phyloP scores from a whole-genome alignment of 1,140 invertebrate genomes.

The Drosophila prosaltans region DNA sequence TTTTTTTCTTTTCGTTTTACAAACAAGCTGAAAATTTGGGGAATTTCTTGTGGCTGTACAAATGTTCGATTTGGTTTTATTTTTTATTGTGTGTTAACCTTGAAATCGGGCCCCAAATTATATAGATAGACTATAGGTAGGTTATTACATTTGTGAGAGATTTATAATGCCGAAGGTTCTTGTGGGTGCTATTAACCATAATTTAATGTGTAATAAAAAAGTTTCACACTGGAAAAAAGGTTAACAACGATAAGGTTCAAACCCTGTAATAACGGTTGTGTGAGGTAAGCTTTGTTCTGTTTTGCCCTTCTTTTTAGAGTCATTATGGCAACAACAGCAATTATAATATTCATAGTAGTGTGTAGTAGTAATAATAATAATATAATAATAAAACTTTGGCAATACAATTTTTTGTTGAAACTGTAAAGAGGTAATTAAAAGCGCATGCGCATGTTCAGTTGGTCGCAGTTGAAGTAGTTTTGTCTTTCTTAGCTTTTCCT shows the following conservation, averaged over 20 bases:
- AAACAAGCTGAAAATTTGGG: slow-evolving; percentile 64
- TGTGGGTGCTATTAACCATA: slow-evolving; percentile 7
- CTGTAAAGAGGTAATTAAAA: slow-evolving; percentile 58
- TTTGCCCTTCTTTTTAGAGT: slow-evolving; percentile 18
- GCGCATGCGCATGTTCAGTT: slow-evolving; percentile 43
- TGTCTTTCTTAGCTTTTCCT: slow-evolving; percentile 35
- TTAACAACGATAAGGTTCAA: background rate
- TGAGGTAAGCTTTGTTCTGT: slow-evolving; percentile 15
- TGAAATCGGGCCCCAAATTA: slow-evolving; percentile 16
- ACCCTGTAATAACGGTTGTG: background rate
- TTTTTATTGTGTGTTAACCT: slow-evolving; percentile 18
- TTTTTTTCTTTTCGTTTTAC: slow-evolving; percentile 16
- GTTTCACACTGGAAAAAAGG: background rate
- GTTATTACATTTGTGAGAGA: slow-evolving; percentile 1
- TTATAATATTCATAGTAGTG: background rate
- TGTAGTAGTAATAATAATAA: background rate
- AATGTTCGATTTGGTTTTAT: slow-evolving; percentile 16
- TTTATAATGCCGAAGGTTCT: slow-evolving; percentile 18
- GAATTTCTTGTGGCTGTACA: slow-evolving; percentile 47
- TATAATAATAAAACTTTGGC: slow-evolving; percentile 29
- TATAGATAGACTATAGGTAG: background rate
- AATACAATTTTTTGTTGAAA: slow-evolving; percentile 58
- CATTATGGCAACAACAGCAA: slow-evolving; percentile 18
- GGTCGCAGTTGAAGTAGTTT: slow-evolving; percentile 40
- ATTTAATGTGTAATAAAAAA: slow-evolving; percentile 20